Evolutionary conservation across 2,113 vertebrate species (phyloP), one percentile per base, ranked within the genome.

Genomic region (Etheostoma cragini): DNA sequence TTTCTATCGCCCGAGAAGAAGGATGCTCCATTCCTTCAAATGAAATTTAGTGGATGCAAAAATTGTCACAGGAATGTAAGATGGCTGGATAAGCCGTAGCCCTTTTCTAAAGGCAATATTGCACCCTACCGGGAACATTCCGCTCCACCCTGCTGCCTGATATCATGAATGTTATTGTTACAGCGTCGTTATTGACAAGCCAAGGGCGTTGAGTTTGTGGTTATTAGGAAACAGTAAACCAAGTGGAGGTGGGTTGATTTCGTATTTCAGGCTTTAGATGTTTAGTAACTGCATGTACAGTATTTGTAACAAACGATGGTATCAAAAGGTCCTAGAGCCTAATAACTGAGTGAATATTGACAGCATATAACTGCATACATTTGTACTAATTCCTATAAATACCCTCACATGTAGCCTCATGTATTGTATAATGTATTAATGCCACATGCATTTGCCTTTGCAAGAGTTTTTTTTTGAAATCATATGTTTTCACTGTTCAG

Each of bases 161-260:
- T 54, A 15, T 3, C 5, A 47, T 65, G 66, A n/a, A 57, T 77
- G 46, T 26, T 66, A 8, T 58, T 58, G 21, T 52, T 35, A 63
- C 45, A 52, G 19, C 66, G 21, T 62, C 5, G 49, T 46, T 35
- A 16, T 30, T 58, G 52, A 62, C 33, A 8, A 35, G 49, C 50
- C n/a, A 6, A 13, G 33, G 11, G 68, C n/a, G 45, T 61, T 21
- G 24, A 11, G 19, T 12, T n/a, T 56, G 73, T 42, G 33, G 33
- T 64, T 56, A 26, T 26, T 75, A 42, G 52, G 45, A 24, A 49
- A 71, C 54, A 70, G n/a, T 21, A 71, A 53, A 69, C 21, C 72
- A 16, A 33, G 45, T 65, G 33, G 35, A 89, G 87, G 84, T 85
- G 77, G 45, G 85, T 66, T 63, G 52, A 42, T 56, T 50, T 24